A percentile compares a stretch with the other conserved stretches of the same genome.
Conservation (phyloP, 2,797 vertebrate genomes). For the Cuniculus paca region DNA sequence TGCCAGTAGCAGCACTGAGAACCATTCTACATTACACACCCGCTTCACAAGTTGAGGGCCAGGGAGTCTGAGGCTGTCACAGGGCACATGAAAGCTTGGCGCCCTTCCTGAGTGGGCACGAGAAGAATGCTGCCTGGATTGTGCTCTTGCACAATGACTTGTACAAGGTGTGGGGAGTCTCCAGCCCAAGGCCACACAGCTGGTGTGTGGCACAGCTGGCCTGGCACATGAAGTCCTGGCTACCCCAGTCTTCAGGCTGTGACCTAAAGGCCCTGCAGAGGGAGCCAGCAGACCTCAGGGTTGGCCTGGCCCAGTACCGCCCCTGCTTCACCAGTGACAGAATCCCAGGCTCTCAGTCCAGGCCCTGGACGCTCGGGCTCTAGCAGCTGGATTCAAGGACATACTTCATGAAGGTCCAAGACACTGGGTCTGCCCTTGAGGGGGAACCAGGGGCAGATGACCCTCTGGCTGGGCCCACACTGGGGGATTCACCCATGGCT, state of each 20-base stretch:
- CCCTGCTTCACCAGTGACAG: fast-evolving
- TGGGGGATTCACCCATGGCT: neutral
- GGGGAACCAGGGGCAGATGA: neutral
- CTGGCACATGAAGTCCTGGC: neutral
- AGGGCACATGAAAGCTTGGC: fast-evolving
- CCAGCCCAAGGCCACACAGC: constrained; percentile 46
- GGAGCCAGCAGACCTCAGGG: neutral
- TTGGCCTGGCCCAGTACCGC: neutral
- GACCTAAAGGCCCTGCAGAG: neutral
- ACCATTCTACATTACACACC: neutral
- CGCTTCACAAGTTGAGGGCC: neutral
- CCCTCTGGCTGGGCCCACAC: constrained; percentile 2
- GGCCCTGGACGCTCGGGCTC: neutral
- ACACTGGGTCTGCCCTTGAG: neutral
- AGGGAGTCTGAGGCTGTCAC: neutral
- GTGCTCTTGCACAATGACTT: neutral
- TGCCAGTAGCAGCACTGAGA: too few relatives aligned
- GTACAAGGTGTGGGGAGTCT: neutral
- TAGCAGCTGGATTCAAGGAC: neutral
- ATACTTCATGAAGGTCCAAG: neutral
- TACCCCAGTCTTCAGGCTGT: neutral
- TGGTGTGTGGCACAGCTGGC: neutral
- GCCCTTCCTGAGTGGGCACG: neutral
- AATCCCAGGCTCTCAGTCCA: neutral
- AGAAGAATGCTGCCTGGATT: neutral